Evolutionary conservation across 2,113 vertebrate genomes (phyloP), one percentile per base, ranked within the genome.

Genomic region (Xiphias gladius): DNA sequence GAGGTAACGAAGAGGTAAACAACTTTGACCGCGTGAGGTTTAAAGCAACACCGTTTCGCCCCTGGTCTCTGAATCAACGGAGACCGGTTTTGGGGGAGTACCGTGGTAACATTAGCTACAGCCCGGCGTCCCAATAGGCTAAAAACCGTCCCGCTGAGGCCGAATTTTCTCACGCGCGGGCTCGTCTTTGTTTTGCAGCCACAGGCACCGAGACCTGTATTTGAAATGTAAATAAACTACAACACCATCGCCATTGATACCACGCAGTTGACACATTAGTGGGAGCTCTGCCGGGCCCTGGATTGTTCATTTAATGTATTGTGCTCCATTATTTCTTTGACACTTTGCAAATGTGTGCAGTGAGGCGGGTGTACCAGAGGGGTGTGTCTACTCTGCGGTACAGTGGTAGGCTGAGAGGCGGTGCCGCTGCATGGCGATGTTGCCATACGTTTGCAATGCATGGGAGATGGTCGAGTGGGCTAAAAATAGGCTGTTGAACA

Each of bases 11-110:
- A 92, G 94, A 95, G 94, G 95, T 96, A 96, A 96, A 96, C 95
- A 96, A 95, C 94, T 94, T 93, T 92, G 94, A 94, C 93, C 94
- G 95, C 93, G 94, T 95, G 95, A 95, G 95, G 84, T 90, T 93
- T 94, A 95, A 95, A 93, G 93, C 91, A 82, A 93, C 92, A 91
- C 59, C 50, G 83, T 87, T 83, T 78, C 58, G 28, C 76, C 59
- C 39, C 65, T 76, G 82, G 85, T 80, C 65, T 66, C 63, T 43
- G 89, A 80, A 73, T 84, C 79, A 50, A 43, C 37, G 22, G 70
- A 52, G 64, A 59, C 67, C 55, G 72, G 57, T 37, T 20, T 80
- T 22, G 63, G 48, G 54, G 79, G 71, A 81, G 85, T 12, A 77
- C 75, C 14, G 61, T 6, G 35, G 72, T 24, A 37, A 52, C 67